These are phyloP conservation scores for Protosalanx chinensis DNA, from an alignment of 2,797 vertebrate species.

Conservation along the genomic window DNA sequence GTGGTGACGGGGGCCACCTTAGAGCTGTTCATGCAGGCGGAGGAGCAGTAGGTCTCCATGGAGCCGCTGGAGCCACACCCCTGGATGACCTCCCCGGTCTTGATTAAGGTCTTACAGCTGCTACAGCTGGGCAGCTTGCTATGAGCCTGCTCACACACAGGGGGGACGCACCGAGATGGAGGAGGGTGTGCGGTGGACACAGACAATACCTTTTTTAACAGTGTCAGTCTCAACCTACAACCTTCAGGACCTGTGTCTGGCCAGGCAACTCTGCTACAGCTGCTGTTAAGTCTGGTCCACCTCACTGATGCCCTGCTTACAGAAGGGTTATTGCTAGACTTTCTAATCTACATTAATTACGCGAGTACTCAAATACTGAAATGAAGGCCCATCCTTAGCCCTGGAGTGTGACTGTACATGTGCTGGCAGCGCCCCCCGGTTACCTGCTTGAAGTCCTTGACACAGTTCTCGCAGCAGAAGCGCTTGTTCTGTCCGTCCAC, in stretches of 20 bases:
- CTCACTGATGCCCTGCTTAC: no score
- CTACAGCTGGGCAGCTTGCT: slow-evolving; percentile 90
- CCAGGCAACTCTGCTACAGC: no score
- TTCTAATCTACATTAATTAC: no score
- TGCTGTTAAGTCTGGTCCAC: no score
- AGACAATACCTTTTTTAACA: background rate
- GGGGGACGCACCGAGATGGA: slow-evolving; percentile 4
- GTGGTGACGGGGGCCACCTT: slow-evolving; percentile 81
- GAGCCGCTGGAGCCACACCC: slow-evolving; percentile 85
- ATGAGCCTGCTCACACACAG: slow-evolving; percentile 75
- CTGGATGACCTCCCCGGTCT: slow-evolving; percentile 92
- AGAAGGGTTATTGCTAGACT: no score
- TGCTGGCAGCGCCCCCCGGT: slow-evolving; percentile 20
- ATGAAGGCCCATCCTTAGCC: background rate
- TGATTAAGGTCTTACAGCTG: slow-evolving; percentile 91
- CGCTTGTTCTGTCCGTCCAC: slow-evolving; percentile 97
- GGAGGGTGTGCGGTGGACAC: no score
- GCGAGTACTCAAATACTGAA: no score
- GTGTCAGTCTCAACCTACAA: no score
- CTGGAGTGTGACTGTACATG: background rate
- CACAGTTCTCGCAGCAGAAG: slow-evolving; percentile 96
- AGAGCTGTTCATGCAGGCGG: slow-evolving; percentile 93
- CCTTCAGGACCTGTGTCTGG: no score
- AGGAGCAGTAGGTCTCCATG: slow-evolving; percentile 94
- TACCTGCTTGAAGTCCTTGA: slow-evolving; percentile 98